Conservation (phyloP, 2,888 invertebrate genomes). For the Tinea pellionella region DNA sequence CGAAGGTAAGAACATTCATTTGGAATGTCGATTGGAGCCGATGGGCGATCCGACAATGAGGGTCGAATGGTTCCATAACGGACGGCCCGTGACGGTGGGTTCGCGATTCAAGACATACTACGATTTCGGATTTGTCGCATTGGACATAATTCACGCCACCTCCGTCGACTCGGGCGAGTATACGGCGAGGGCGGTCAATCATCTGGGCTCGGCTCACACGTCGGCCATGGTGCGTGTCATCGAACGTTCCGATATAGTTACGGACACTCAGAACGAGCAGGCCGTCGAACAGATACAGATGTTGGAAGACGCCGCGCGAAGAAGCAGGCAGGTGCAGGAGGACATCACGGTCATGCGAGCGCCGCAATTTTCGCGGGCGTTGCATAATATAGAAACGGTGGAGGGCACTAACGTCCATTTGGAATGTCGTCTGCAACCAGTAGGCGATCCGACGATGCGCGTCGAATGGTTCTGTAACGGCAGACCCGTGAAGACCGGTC, state of each 20-base stretch:
- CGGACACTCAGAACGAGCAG: constrained; percentile 92
- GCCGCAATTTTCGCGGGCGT: constrained; percentile 86
- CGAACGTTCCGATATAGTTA: constrained; percentile 82
- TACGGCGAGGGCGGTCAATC: constrained; percentile 92
- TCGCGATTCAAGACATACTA: constrained; percentile 94
- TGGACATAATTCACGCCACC: constrained; percentile 94
- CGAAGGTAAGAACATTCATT: constrained; percentile 90
- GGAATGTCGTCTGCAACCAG: constrained; percentile 90
- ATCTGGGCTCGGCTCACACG: constrained; percentile 91
- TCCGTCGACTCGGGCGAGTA: constrained; percentile 97
- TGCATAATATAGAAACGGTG: constrained; percentile 90
- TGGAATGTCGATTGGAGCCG: constrained; percentile 92
- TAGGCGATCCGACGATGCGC: constrained; percentile 91
- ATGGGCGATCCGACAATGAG: constrained; percentile 97
- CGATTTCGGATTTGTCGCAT: constrained; percentile 96
- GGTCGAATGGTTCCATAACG: constrained; percentile 97
- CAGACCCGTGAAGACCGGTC: constrained; percentile 89
- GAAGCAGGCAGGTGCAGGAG: constrained; percentile 78
- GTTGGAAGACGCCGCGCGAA: constrained; percentile 83
- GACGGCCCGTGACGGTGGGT: constrained; percentile 86
- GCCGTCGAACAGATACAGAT: constrained; percentile 92
- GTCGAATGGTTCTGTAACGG: constrained; percentile 98
- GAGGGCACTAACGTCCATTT: constrained; percentile 93
- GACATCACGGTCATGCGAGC: constrained; percentile 87
- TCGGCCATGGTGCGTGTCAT: constrained; percentile 90